Percentiles rank a stretch among this genome's conserved stretches.
These are phyloP conservation scores for Stomorhina lunata DNA, from an alignment of 2,888 invertebrate species.

Conservation along the genomic window DNA sequence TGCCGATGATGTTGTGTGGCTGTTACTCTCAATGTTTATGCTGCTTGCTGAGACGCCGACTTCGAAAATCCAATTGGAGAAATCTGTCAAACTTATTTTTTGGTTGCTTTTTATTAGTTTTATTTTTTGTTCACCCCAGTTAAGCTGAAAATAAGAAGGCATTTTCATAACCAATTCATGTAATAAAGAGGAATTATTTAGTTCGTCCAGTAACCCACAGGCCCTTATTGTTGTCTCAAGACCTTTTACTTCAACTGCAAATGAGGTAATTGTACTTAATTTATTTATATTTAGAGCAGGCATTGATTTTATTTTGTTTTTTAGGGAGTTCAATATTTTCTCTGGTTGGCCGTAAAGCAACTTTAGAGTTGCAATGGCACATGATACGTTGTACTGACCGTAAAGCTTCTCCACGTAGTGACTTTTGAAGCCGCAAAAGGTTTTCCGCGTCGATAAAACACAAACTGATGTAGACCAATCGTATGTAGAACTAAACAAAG, in stretches of 20 bases:
- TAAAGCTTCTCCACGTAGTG: constrained; percentile 22
- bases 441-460: constrained; percentile 50
- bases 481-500: constrained; percentile 43
- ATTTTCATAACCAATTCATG: constrained; percentile 43
- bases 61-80: constrained; percentile 26
- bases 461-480: constrained; percentile 53
- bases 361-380: constrained; percentile 29
- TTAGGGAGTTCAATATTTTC: constrained; percentile 37
- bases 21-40: constrained; percentile 2
- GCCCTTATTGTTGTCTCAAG: constrained; percentile 24
- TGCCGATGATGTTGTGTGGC: background rate
- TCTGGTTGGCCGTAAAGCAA: constrained; percentile 56
- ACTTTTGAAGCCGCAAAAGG: constrained; percentile 33
- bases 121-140: constrained; percentile 25
- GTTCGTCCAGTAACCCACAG: constrained; percentile 7
- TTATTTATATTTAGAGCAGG: constrained; percentile 20
- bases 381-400: constrained; percentile 25
- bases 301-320: constrained; percentile 35
- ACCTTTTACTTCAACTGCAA: constrained; percentile 35
- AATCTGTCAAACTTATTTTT: constrained; percentile 12
- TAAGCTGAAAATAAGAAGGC: constrained; percentile 22
- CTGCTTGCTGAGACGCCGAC: constrained; percentile 28
- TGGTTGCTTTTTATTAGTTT: constrained; percentile 10
- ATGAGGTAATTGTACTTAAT: constrained; percentile 18
- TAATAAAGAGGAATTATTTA: constrained; percentile 41